Percentiles rank a stretch among this genome's conserved stretches.
These are phyloP conservation scores for Tipula vernalis DNA, from an alignment of 2,888 invertebrate genomes.

Conservation along the genomic window DNA sequence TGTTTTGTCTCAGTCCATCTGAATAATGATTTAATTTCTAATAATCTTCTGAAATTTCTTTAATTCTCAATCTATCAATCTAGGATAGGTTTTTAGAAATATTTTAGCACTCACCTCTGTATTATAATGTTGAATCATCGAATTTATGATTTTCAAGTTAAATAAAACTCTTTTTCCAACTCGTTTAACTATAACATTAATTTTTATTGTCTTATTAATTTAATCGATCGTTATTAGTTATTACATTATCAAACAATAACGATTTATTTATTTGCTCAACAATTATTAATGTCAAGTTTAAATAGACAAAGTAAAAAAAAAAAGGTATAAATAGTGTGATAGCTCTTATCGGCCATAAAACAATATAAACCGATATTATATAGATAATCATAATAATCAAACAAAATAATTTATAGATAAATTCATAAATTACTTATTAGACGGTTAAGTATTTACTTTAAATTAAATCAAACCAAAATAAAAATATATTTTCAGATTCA, in stretches of 20 bases:
- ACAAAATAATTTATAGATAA: background rate
- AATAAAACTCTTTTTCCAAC: too few relatives aligned
- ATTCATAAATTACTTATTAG: background rate
- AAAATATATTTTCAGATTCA: slow-evolving; percentile 50
- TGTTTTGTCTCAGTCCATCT: too few relatives aligned
- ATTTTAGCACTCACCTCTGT: too few relatives aligned
- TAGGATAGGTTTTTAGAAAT: too few relatives aligned
- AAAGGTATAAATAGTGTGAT: too few relatives aligned
- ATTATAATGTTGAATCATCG: too few relatives aligned
- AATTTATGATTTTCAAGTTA: too few relatives aligned
- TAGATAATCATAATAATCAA: background rate
- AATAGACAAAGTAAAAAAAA: background rate
- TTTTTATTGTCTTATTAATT: background rate
- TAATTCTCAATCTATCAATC: too few relatives aligned
- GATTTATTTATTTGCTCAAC: background rate
- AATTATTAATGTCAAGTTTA: background rate
- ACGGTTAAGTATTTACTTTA: background rate
- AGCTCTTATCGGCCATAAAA: background rate
- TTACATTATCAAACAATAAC: background rate
- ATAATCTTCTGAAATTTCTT: too few relatives aligned
- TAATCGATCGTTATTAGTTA: background rate
- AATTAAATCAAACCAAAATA: background rate
- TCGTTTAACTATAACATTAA: too few relatives aligned
- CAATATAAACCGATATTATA: background rate
- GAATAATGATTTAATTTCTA: too few relatives aligned